Conservation (phyloP, 2,113 vertebrate species). For the Dasypus novemcinctus region DNA sequence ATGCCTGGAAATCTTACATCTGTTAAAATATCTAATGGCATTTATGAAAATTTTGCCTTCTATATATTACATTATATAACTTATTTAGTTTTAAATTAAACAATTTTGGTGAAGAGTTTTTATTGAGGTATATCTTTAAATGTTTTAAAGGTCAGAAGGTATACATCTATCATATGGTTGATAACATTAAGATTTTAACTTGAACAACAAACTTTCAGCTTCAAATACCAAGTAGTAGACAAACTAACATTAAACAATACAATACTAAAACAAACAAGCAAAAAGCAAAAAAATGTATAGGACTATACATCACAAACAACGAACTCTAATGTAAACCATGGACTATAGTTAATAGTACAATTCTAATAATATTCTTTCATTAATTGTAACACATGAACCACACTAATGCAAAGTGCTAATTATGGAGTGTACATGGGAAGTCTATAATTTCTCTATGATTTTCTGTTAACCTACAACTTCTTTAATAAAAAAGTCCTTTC, state of each 20-base stretch:
- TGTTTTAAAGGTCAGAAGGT: neutral
- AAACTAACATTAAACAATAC: neutral
- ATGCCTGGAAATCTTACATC: neutral
- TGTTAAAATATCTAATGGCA: neutral
- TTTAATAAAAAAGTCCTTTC: neutral
- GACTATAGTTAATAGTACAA: too few species aligned
- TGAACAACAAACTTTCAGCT: neutral
- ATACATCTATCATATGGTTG: neutral
- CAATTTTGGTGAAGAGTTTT: neutral
- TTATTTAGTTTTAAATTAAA: neutral
- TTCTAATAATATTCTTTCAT: too few species aligned
- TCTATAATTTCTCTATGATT: too few species aligned
- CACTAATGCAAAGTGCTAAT: too few species aligned
- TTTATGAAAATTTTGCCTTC: neutral
- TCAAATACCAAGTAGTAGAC: neutral
- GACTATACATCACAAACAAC: too few species aligned
- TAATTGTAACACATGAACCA: too few species aligned
- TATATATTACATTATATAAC: neutral
- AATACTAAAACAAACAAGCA: neutral
- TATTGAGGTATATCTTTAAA: neutral
- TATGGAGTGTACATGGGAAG: too few species aligned
- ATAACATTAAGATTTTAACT: neutral
- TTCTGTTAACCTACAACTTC: too few species aligned
- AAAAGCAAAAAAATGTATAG: too few species aligned
- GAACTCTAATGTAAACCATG: too few species aligned